Base-by-base conservation (phyloP, 2,797 vertebrate genomes). In the Phoebastria nigripes region DNA sequence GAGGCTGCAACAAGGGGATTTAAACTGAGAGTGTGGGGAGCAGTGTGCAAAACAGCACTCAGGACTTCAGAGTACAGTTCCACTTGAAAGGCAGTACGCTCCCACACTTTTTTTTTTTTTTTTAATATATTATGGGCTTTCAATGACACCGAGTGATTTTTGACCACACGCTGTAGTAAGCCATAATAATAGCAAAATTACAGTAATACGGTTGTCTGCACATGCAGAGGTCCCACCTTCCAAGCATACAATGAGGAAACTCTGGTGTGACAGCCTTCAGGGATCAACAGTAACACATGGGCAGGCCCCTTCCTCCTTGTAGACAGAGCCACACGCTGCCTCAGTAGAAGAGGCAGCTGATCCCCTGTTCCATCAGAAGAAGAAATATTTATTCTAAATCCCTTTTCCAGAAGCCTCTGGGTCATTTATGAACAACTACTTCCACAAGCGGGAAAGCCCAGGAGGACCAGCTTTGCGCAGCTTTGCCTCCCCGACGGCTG, bases 371-470 rank as follows among this genome's bases (percentile, higher is more conserved):
- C 55, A 11, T 6, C 28, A 33, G 15, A 19, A 62, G 37, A 37
- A 13, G 5, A 59, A 25, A 4, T 5, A 22, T 19, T 18, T 24
- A 11, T 14, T 14, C 37, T 1, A 63, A 51, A 33, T 1, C 15
- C 24, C 31, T 3, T 41, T 59, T 7, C 37, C 62, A 22, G 67
- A n/a, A 42, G 62, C 15, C 29, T 70, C 25, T 3, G 17, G 12
- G 52, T 3, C 28, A 6, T 19, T 21, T 2, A 7, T 2, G 15
- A 6, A 7, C 8, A 2, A 8, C 31, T 0, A 8, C 3, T 37
- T 6, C 15, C 41, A 5, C 13, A 6, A 4, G 13, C 0, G 8
- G 17, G 19, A n/a, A 9, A 2, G 31, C 24, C 6, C 7, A 12
- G 28, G 1, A 21, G 20, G 9, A 1, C 8, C 52, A 2, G 42